Percentiles rank a stretch among this genome's conserved stretches.
Conservation (phyloP, 2,888 invertebrate genomes). For the Pimpla rufipes region DNA sequence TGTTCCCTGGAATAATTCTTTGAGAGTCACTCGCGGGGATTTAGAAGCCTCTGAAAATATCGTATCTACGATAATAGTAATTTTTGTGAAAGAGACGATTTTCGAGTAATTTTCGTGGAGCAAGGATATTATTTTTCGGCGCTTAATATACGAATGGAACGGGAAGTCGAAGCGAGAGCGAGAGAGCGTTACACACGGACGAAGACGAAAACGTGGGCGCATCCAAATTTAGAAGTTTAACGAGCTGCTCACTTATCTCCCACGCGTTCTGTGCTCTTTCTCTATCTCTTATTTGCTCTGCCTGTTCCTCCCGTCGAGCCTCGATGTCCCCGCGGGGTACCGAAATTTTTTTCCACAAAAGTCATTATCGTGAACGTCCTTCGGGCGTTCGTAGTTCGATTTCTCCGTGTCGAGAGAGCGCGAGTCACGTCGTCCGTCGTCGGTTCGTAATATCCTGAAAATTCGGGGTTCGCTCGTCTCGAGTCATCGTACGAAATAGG, state of each 20-base stretch:
- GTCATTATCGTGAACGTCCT: conserved; percentile 11
- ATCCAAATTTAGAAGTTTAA: conserved; percentile 66
- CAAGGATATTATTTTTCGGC: not conserved
- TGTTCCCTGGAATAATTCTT: not conserved
- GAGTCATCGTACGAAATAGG: conserved; percentile 33
- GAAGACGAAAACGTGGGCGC: conserved; percentile 53
- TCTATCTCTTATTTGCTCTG: not conserved
- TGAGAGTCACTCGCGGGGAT: no score
- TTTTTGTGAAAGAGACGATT: not conserved
- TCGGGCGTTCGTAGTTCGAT: not conserved
- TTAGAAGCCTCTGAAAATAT: no score
- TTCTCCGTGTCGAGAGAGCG: not conserved
- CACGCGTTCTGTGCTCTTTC: conserved; percentile 30
- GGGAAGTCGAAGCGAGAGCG: not conserved
- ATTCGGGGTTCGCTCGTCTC: conserved; percentile 6
- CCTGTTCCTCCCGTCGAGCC: not conserved
- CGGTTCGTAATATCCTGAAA: conserved; percentile 18
- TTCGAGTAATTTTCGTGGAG: not conserved
- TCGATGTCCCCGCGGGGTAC: conserved; percentile 10
- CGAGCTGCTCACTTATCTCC: conserved; percentile 39
- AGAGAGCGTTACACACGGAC: not conserved
- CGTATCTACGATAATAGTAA: no score
- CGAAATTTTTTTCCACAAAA: conserved; percentile 10
- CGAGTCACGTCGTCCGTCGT: not conserved
- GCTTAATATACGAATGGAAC: not conserved